These are phyloP conservation scores for Euphysa ruthae DNA, from an alignment of 30 jellyfish, hydroid and myxozoan species.

Conservation along the genomic window DNA sequence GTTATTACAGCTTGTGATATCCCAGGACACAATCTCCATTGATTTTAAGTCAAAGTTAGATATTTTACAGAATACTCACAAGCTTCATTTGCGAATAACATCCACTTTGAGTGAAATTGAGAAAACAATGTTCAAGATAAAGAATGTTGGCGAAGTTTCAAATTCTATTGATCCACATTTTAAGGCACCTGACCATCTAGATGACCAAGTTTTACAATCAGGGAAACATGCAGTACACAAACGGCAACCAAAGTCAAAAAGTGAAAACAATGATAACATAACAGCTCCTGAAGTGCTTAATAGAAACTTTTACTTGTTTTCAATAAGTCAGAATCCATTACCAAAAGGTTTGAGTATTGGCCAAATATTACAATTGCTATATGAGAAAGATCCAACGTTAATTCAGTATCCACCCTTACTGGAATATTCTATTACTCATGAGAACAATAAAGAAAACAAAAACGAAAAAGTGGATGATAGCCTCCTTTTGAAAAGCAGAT, in stretches of 20 bases:
- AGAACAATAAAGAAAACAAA: not conserved
- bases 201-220: slow-evolving; percentile 27
- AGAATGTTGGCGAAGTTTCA: too few species aligned
- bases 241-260: slow-evolving; percentile 35
- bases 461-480: not conserved
- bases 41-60: not conserved
- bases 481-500: slow-evolving; percentile 11
- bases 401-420: slow-evolving; percentile 7
- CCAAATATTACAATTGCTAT: slow-evolving; percentile 40
- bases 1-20: slow-evolving; percentile 10
- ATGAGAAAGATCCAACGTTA: slow-evolving; percentile 1
- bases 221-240: slow-evolving; percentile 49
- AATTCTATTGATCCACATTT: too few species aligned
- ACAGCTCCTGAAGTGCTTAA: not conserved
- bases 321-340: slow-evolving; percentile 30
- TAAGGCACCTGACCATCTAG: not conserved
- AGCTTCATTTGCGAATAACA: slow-evolving; percentile 19
- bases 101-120: slow-evolving; percentile 19
- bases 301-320: slow-evolving; percentile 3
- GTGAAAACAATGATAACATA: not conserved
- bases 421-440: not conserved
- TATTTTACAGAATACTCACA: slow-evolving; percentile 24
- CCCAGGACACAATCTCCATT: slow-evolving; percentile 16
- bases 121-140: slow-evolving; percentile 8
- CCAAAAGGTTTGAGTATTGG: slow-evolving; percentile 47